Conservation (phyloP, 2,888 invertebrate species). For the Glaucopsyche alexis region DNA sequence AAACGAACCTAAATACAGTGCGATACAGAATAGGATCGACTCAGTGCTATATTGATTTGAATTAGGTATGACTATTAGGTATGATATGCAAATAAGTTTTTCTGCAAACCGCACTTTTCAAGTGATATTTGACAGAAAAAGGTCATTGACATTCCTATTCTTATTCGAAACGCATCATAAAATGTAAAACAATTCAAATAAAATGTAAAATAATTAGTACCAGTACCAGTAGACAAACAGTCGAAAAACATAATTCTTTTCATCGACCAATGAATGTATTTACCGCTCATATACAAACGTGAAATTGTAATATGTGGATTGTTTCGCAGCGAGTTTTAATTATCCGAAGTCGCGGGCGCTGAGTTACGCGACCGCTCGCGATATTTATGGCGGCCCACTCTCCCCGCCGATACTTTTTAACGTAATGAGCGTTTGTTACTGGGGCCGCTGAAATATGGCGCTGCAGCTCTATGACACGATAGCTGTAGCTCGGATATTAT, state of each 20-base stretch:
- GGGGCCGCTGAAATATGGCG: slow-evolving; percentile 50
- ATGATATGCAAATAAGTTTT: too few relatives aligned
- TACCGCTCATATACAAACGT: slow-evolving; percentile 29
- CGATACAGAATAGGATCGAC: too few relatives aligned
- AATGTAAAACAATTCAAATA: not conserved
- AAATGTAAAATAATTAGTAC: too few relatives aligned
- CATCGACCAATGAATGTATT: slow-evolving; percentile 26
- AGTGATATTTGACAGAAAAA: too few relatives aligned
- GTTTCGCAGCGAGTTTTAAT: slow-evolving; percentile 79
- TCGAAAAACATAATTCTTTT: slow-evolving; percentile 26
- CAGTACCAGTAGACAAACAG: slow-evolving; percentile 29
- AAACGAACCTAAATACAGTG: not conserved
- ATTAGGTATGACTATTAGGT: too few relatives aligned
- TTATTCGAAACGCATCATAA: too few relatives aligned
- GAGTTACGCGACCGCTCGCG: slow-evolving; percentile 80
- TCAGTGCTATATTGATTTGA: too few relatives aligned
- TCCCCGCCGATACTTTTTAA: slow-evolving; percentile 79
- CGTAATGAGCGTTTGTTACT: slow-evolving; percentile 72
- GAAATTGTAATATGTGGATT: slow-evolving; percentile 78
- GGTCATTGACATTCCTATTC: too few relatives aligned
- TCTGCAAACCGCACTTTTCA: too few relatives aligned
- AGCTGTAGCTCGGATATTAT: not conserved
- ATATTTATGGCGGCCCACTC: slow-evolving; percentile 74
- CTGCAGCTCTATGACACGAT: slow-evolving; percentile 31
- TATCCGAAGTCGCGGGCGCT: slow-evolving; percentile 76